Percentiles rank a stretch among this genome's conserved stretches.
These are phyloP conservation scores for Danio aesculapii DNA, from an alignment of 2,797 vertebrate species.

Conservation along the genomic window DNA sequence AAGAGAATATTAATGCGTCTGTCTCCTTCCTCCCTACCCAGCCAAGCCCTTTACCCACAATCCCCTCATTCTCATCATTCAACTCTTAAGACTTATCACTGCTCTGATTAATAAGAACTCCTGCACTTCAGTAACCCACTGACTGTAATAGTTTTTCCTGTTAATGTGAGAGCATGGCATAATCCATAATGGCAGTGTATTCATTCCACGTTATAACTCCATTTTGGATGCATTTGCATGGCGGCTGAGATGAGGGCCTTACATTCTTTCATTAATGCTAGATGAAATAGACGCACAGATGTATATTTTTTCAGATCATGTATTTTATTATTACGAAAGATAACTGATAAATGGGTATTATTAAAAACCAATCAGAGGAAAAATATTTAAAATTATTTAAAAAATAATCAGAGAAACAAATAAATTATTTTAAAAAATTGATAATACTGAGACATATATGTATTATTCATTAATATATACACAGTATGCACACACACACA, in stretches of 20 bases:
- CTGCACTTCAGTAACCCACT: conserved; percentile 57
- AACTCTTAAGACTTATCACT: conserved; percentile 59
- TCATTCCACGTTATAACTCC: background rate
- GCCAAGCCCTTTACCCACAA: conserved; percentile 45
- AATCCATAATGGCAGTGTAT: background rate
- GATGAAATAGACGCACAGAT: background rate
- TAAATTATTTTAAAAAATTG: no score
- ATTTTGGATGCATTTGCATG: background rate
- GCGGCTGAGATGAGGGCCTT: background rate
- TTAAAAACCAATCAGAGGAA: background rate
- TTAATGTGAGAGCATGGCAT: conserved; percentile 8
- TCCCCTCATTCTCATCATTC: conserved; percentile 53
- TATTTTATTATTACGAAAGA: background rate
- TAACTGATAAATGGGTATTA: background rate
- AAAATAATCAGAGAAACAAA: no score
- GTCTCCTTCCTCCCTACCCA: conserved; percentile 24
- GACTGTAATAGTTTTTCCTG: conserved; percentile 30
- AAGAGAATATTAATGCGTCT: conserved; percentile 65
- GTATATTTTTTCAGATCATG: background rate
- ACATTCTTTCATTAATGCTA: no score
- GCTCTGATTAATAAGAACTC: conserved; percentile 76
- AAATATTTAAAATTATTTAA: no score
- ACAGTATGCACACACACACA: no score
- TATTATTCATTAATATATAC: no score
- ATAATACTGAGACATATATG: no score